Conservation (phyloP, 1,140 invertebrate species). For the Brachionus sp. region DNA sequence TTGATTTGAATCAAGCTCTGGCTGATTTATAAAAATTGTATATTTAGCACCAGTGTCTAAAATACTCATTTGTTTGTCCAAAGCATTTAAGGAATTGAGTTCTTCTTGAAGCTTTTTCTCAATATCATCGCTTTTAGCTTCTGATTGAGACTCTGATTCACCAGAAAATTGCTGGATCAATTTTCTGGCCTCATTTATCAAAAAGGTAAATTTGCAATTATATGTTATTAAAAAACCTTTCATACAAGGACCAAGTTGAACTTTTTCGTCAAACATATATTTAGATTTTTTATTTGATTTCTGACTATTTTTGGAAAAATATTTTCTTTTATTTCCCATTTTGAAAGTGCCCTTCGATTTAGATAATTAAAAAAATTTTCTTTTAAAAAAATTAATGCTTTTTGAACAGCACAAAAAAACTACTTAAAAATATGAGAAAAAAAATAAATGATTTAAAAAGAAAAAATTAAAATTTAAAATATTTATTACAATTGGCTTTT, state of each 20-base stretch:
- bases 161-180: constrained; percentile 13
- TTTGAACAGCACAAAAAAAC: neutral
- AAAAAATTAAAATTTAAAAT: neutral
- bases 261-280: constrained; percentile 5
- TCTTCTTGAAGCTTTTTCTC: constrained; percentile 35
- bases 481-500: constrained; percentile 1
- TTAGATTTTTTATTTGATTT: constrained; percentile 36
- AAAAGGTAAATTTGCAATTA: constrained; percentile 45
- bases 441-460: neutral
- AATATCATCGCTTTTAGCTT: neutral
- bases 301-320: neutral
- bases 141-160: neutral
- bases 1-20: neutral
- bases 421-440: neutral
- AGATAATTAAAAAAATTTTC: neutral
- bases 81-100: neutral
- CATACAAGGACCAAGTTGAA: constrained; percentile 3
- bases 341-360: neutral
- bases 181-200: constrained; percentile 17
- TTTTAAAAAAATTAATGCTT: neutral
- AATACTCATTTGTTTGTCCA: constrained; percentile 18
- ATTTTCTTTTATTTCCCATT: constrained; percentile 41
- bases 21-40: constrained; percentile 27
- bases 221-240: constrained; percentile 35
- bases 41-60: constrained; percentile 40